These are phyloP conservation scores for Tortrix viridana DNA, from an alignment of 2,888 invertebrate species.

Conservation along the genomic window DNA sequence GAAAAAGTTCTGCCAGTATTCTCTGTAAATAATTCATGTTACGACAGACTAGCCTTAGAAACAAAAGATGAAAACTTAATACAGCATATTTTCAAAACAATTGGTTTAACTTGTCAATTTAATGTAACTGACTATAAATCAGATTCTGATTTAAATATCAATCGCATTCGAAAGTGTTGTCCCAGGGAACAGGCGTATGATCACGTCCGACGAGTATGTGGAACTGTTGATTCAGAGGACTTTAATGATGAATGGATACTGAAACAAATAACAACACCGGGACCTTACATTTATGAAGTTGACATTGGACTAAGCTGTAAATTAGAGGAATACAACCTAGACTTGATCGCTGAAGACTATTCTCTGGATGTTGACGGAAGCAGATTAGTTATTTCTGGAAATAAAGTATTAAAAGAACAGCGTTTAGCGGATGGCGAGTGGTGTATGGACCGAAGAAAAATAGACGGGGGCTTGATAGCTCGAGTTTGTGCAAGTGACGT, in stretches of 20 bases:
- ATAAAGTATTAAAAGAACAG: slow-evolving; percentile 45
- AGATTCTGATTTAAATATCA: slow-evolving; percentile 50
- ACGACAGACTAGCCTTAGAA: slow-evolving; percentile 66
- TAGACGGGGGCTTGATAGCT: slow-evolving; percentile 54
- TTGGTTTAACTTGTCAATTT: slow-evolving; percentile 61
- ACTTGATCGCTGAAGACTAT: slow-evolving; percentile 60
- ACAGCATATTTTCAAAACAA: slow-evolving; percentile 62
- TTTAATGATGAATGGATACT: slow-evolving; percentile 55
- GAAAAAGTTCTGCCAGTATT: slow-evolving; percentile 45
- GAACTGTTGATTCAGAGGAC: slow-evolving; percentile 45
- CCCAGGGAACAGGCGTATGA: slow-evolving; percentile 67
- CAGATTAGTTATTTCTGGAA: slow-evolving; percentile 52
- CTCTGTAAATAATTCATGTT: slow-evolving; percentile 53
- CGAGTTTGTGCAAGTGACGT: slow-evolving; percentile 68
- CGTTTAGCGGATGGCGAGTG: slow-evolving; percentile 63
- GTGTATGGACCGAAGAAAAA: slow-evolving; percentile 69
- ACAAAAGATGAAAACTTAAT: slow-evolving; percentile 57
- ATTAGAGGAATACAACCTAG: slow-evolving; percentile 62
- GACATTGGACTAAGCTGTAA: slow-evolving; percentile 66
- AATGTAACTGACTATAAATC: slow-evolving; percentile 50
- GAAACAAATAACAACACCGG: slow-evolving; percentile 50
- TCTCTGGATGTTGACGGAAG: slow-evolving; percentile 58
- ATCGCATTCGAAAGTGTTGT: slow-evolving; percentile 73
- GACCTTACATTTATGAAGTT: slow-evolving; percentile 61
- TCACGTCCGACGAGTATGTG: slow-evolving; percentile 61